These are phyloP conservation scores for Lordiphosa clarofinis DNA, from an alignment of 1,140 invertebrate genomes.

Conservation along the genomic window DNA sequence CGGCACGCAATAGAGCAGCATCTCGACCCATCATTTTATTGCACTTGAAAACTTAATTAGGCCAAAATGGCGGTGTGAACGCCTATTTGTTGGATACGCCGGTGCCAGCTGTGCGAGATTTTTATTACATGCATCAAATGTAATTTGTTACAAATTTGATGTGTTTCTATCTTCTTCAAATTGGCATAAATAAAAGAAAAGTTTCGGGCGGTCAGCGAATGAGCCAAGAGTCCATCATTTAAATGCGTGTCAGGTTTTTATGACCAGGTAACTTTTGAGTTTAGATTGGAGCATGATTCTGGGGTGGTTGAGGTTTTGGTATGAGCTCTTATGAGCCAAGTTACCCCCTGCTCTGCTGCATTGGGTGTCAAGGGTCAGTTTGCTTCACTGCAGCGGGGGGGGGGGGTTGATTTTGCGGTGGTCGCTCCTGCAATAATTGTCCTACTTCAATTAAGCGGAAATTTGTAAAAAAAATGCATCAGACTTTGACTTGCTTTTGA, in stretches of 20 bases:
- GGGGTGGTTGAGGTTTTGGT: background rate
- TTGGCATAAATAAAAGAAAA: constrained; percentile 71
- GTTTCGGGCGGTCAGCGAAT: constrained; percentile 16
- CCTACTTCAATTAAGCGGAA: constrained; percentile 8
- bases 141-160: constrained; percentile 79
- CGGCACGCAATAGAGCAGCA: constrained; percentile 54
- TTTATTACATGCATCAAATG: constrained; percentile 76
- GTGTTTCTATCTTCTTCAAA: constrained; percentile 74
- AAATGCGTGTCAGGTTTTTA: constrained; percentile 66
- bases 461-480: constrained; percentile 2
- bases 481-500: background rate
- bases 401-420: constrained; percentile 13
- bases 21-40: constrained; percentile 72
- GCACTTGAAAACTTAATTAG: constrained; percentile 79
- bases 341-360: constrained; percentile 12
- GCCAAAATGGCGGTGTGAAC: constrained; percentile 72
- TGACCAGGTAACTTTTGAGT: constrained; percentile 57
- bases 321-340: background rate
- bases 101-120: constrained; percentile 64
- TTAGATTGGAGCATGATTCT: constrained; percentile 8
- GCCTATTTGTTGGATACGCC: constrained; percentile 52
- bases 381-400: constrained; percentile 23
- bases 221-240: constrained; percentile 50
- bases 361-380: constrained; percentile 53
- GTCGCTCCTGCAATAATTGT: constrained; percentile 8